These are phyloP conservation scores for Acanthochromis polyacanthus DNA, from an alignment of 2,113 vertebrate genomes.

Conservation along the genomic window DNA sequence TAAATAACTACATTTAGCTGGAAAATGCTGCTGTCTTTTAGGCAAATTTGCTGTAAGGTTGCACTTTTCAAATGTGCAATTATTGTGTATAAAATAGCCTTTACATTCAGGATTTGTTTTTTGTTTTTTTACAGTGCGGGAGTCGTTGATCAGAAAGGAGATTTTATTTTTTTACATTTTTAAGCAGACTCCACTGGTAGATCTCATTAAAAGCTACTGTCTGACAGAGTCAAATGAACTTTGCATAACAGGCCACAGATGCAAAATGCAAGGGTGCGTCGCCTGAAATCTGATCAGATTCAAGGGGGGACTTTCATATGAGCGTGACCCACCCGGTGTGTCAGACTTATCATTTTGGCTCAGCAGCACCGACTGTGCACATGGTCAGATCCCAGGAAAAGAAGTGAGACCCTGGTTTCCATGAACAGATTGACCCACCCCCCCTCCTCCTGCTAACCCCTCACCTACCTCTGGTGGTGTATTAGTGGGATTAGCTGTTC, in stretches of 20 bases:
- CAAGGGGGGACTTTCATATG: background rate
- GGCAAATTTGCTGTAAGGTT: slow-evolving; percentile 9
- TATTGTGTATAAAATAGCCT: background rate
- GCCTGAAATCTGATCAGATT: slow-evolving; percentile 19
- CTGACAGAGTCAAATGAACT: background rate
- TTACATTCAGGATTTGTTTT: background rate
- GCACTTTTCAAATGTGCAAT: slow-evolving; percentile 3
- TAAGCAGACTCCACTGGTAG: background rate
- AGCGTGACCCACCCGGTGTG: slow-evolving; percentile 21
- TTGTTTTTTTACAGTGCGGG: background rate
- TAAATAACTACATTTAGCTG: slow-evolving; percentile 61
- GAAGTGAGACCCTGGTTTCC: slow-evolving; percentile 54
- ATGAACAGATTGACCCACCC: slow-evolving; percentile 45
- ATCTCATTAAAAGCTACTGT: background rate
- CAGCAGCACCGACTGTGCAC: slow-evolving; percentile 19
- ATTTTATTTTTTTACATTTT: no score
- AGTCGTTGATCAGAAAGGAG: background rate
- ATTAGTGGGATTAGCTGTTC: slow-evolving; percentile 76
- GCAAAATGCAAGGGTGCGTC: background rate
- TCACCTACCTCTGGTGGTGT: slow-evolving; percentile 41
- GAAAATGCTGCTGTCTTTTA: slow-evolving; percentile 31
- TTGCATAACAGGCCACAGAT: slow-evolving; percentile 18
- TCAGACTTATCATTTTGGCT: slow-evolving; percentile 35
- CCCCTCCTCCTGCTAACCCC: background rate
- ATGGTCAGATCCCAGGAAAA: slow-evolving; percentile 58